A percentile compares a stretch with the other conserved stretches of the same genome.
Evolutionary conservation across 2,113 vertebrate genomes (phyloP).

Genomic region (Oryzias melastigma): DNA sequence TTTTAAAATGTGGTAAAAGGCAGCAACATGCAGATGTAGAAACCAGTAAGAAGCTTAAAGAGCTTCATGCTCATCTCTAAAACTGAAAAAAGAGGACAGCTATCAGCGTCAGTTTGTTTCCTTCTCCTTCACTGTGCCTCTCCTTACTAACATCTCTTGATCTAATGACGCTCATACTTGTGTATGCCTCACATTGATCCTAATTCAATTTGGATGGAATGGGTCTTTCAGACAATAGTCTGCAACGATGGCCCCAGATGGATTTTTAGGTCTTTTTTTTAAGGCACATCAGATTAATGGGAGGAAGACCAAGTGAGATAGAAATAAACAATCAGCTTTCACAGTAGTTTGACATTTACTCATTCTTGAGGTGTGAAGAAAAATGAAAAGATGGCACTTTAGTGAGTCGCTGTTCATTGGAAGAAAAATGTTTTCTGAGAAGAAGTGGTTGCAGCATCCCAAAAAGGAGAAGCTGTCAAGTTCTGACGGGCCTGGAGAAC

Average conservation of each 20-base stretch:
- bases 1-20: constrained; percentile 4
- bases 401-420: too few relatives aligned
- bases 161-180: constrained; percentile 68
- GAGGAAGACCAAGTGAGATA: constrained; percentile 61
- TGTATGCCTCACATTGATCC: constrained; percentile 76
- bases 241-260: constrained; percentile 72
- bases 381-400: constrained; percentile 13
- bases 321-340: constrained; percentile 65
- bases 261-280: constrained; percentile 69
- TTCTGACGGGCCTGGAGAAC: too few relatives aligned
- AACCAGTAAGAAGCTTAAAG: constrained; percentile 16
- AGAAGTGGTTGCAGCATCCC: not conserved
- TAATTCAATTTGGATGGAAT: constrained; percentile 81
- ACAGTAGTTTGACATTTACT: constrained; percentile 75
- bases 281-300: constrained; percentile 76
- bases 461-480: too few relatives aligned
- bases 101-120: constrained; percentile 44
- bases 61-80: constrained; percentile 29
- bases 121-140: constrained; percentile 43
- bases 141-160: constrained; percentile 58
- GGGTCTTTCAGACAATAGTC: constrained; percentile 78
- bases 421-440: not conserved
- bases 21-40: constrained; percentile 7
- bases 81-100: constrained; percentile 37
- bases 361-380: constrained; percentile 46